These are phyloP conservation scores for Brachylomia viminalis DNA, from an alignment of 2,888 invertebrate species.

Conservation along the genomic window DNA sequence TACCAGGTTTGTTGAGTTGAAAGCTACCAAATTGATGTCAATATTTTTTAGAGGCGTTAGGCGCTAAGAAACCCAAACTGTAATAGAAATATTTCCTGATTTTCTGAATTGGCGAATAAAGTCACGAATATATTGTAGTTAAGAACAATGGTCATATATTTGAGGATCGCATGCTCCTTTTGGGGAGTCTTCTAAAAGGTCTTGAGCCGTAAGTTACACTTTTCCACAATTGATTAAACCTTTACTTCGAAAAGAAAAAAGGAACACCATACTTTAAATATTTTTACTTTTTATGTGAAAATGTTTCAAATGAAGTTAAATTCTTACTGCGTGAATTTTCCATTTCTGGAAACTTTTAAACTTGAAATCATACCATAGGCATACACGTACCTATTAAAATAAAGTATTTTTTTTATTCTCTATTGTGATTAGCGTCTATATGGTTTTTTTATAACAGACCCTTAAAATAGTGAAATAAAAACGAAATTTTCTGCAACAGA, in stretches of 20 bases:
- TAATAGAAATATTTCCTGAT: background rate
- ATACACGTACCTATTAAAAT: background rate
- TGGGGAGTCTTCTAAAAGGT: conserved; percentile 24
- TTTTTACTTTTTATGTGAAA: conserved; percentile 1
- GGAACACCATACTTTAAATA: background rate
- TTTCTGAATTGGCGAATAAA: conserved; percentile 4
- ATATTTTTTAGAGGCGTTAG: background rate
- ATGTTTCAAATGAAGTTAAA: conserved; percentile 6
- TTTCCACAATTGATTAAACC: conserved; percentile 40
- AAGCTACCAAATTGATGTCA: too few species aligned
- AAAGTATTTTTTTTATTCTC: background rate
- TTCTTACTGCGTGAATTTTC: background rate
- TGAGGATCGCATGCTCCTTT: conserved; percentile 15
- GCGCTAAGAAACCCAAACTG: too few species aligned
- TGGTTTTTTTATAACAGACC: too few species aligned
- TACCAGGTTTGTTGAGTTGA: background rate
- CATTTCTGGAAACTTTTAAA: too few species aligned
- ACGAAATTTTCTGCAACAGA: background rate
- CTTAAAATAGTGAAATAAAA: background rate
- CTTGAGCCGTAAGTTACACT: conserved; percentile 43
- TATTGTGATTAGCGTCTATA: background rate
- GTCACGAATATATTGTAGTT: conserved; percentile 12
- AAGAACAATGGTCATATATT: conserved; percentile 34
- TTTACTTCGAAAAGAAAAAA: conserved; percentile 22
- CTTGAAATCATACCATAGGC: too few species aligned